Evolutionary conservation across 2,888 invertebrate species (phyloP), one percentile per base, ranked within the genome.

Genomic region (Alsophila aescularia): DNA sequence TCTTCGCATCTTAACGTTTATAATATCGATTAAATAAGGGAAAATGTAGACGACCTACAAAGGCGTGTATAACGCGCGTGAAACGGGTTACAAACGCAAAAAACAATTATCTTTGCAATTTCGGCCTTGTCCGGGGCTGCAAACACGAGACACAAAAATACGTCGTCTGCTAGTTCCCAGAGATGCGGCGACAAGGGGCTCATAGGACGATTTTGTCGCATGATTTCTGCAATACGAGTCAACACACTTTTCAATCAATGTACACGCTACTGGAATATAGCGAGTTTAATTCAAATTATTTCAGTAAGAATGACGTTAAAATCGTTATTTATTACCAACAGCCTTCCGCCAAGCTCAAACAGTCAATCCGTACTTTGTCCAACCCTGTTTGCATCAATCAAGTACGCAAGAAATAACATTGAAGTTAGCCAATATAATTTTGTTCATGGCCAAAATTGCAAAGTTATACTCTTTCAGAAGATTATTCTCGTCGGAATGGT

Each of bases 331-430:
- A n/a, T 51, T 64, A 50, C 69, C 65, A 62, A 66, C 76, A 75
- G 70, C 73, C 72, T 73, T 73, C 64, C 29, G 58, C 60, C 67
- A 74, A 76, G 74, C 74, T 76, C 74, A 67, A 62, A 62, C 60
- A 58, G 66, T 70, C 58, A 56, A 60, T 69, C 72, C 66, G 65
- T 69, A 51, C 49, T 47, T 50, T 31, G 31, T 43, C 50, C 45
- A 45, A 40, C 35, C 36, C 9, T 14, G 18, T 35, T 54, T 40
- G 29, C 40, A 54, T n/a, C 27, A 44, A 39, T 14, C 32, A 18
- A 49, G 34, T 10, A 24, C 7, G 29, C 24, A 5, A 14, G 1
- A 2, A 14, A 4, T 2, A n/a, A 27, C 5, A 27, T 8, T 8
- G 9, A 27, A 27, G 5, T 27, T 9, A 27, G 9, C 27, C 9